A percentile compares a stretch with the other conserved stretches of the same genome.
Conservation (phyloP, 1,140 invertebrate genomes). For the Hirudo medicinalis region DNA sequence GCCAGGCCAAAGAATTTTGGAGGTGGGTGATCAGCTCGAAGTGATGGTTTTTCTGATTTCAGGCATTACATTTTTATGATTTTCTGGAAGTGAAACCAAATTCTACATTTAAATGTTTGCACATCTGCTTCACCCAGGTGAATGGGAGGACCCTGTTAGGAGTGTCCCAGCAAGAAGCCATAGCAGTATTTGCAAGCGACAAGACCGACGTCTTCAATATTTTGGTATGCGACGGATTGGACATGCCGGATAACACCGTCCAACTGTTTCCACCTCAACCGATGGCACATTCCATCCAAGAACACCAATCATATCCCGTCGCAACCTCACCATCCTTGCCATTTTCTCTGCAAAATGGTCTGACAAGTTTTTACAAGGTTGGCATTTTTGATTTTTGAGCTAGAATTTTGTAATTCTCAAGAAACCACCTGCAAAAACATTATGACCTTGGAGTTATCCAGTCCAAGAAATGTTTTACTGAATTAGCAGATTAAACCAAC, state of each 20-base stretch:
- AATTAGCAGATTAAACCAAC: no score
- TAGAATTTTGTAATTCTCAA: no score
- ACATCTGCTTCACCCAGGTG: slow-evolving; percentile 32
- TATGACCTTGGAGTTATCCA: no score
- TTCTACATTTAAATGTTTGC: neutral
- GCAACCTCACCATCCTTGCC: no score
- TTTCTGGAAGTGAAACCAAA: neutral
- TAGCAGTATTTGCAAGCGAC: slow-evolving; percentile 68
- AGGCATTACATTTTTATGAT: neutral
- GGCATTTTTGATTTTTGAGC: no score
- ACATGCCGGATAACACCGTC: neutral
- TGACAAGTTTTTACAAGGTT: no score
- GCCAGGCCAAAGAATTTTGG: slow-evolving; percentile 4
- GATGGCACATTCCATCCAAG: no score
- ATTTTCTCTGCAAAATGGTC: no score
- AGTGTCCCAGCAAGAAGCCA: slow-evolving; percentile 84
- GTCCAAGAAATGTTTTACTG: no score
- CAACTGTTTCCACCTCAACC: no score
- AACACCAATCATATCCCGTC: no score
- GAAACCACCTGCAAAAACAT: no score
- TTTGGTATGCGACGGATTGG: slow-evolving; percentile 7
- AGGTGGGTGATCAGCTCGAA: neutral
- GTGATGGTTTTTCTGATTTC: neutral
- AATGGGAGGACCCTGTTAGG: slow-evolving; percentile 84
- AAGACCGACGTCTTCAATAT: slow-evolving; percentile 46